Conservation (phyloP, 2,113 vertebrate species). For the Theropithecus gelada region DNA sequence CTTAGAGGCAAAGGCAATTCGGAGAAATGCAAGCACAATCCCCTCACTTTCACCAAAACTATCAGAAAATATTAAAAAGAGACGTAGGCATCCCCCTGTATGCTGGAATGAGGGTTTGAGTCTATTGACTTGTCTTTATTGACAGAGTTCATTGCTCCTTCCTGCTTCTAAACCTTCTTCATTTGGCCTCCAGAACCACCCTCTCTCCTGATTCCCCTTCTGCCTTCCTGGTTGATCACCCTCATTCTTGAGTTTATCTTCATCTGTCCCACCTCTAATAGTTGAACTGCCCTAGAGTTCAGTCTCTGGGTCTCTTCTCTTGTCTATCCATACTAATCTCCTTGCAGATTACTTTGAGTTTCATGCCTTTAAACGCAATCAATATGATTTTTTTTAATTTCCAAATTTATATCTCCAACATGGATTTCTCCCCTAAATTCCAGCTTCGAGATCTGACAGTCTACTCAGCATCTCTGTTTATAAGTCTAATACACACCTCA, state of each 20-base stretch:
- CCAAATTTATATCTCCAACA: neutral
- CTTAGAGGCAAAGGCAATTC: neutral
- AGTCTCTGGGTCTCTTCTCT: neutral
- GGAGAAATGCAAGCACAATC: neutral
- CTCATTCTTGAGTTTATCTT: neutral
- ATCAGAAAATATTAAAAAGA: neutral
- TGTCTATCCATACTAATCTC: neutral
- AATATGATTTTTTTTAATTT: neutral
- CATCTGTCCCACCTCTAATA: neutral
- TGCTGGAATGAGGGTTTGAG: neutral
- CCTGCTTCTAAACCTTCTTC: neutral
- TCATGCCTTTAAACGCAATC: neutral
- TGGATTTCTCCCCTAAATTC: neutral
- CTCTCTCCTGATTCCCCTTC: neutral
- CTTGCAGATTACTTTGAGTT: neutral
- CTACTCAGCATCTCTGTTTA: neutral
- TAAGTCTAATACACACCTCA: neutral
- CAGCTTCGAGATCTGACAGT: neutral
- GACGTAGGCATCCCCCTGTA: neutral
- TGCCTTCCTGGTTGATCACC: neutral
- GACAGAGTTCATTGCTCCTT: neutral
- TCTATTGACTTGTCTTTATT: neutral
- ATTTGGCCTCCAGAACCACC: neutral
- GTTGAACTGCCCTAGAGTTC: neutral
- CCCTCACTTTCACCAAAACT: neutral